Evolutionary conservation across 2,113 vertebrate species (phyloP).

Genomic region (Calyptomena viridis): DNA sequence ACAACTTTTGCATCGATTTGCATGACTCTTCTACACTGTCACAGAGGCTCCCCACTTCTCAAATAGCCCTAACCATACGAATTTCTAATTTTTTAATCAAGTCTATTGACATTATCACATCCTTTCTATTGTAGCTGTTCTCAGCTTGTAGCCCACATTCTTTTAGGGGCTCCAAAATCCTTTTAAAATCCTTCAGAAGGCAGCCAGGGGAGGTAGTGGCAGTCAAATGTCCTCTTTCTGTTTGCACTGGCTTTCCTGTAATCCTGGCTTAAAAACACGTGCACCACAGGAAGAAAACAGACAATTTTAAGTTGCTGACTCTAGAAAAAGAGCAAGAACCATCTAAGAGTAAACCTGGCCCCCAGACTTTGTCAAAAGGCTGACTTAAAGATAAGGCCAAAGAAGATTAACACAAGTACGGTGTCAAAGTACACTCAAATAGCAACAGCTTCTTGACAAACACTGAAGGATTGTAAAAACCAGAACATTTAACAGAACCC

Average conservation of each 20-base stretch:
- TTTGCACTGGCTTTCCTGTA: neutral
- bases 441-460: conserved; percentile 42
- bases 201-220: neutral
- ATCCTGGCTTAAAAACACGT: conserved; percentile 17
- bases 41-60: neutral
- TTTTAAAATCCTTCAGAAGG: neutral
- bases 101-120: neutral
- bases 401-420: neutral
- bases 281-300: conserved; percentile 12
- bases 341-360: neutral
- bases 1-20: neutral
- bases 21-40: neutral
- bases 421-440: conserved; percentile 48
- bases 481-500: neutral
- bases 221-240: neutral
- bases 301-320: conserved; percentile 30
- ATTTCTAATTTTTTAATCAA: neutral
- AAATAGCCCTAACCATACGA: neutral
- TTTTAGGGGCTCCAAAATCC: neutral
- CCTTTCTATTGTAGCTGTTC: neutral
- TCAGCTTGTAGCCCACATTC: neutral
- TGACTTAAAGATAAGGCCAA: neutral
- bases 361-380: conserved; percentile 13
- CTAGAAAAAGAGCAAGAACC: neutral
- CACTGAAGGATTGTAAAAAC: neutral